Evolutionary conservation across 2,113 vertebrate genomes (phyloP), one percentile per base, ranked within the genome.

Genomic region (Cynocephalus volans): DNA sequence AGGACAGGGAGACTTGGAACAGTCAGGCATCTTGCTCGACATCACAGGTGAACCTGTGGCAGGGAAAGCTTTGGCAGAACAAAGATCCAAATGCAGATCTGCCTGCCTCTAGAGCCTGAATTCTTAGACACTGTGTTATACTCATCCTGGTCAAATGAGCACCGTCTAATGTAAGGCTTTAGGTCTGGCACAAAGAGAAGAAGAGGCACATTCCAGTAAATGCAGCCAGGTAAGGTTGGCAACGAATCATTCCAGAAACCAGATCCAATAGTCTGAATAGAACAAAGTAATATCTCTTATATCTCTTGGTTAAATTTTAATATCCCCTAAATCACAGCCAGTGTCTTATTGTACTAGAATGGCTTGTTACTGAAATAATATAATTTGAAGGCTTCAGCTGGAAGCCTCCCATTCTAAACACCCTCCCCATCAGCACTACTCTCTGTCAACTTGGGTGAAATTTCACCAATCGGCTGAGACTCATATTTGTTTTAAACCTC

Each of bases 401-500:
- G 69, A 82, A 75, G 17, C 19, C 15, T 8, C 41, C 18, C 15
- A 5, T 50, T 81, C 60, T 48, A 81, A 88, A 14, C 45, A 45
- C 3, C 7, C 7, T 21, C 58, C 7, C 24, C 58, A 14, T 54
- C 23, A 21, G 19, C 45, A 73, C 5, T 1, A 24, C 10, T 15
- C 21, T 48, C 12, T 65, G 5, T 93, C 73, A 65, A 17, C 28
- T 2, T 64, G 54, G 45, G 28, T 85, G 58, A 91, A 50, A 85
- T 48, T 67, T 73, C 60, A 69, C 48, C 31, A 50, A 19, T 31
- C 76, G 11, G 21, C 50, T 45, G 67, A 84, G 58, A 54, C 24
- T 81, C 52, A 15, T 69, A 21, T 52, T 90, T 41, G 41, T 84
- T 81, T 73, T 76, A 80, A 91, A 90, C 70, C 58, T 90, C 62